phyloP scores from a whole-genome alignment of 2,888 invertebrate species.

The Seira musarum region DNA sequence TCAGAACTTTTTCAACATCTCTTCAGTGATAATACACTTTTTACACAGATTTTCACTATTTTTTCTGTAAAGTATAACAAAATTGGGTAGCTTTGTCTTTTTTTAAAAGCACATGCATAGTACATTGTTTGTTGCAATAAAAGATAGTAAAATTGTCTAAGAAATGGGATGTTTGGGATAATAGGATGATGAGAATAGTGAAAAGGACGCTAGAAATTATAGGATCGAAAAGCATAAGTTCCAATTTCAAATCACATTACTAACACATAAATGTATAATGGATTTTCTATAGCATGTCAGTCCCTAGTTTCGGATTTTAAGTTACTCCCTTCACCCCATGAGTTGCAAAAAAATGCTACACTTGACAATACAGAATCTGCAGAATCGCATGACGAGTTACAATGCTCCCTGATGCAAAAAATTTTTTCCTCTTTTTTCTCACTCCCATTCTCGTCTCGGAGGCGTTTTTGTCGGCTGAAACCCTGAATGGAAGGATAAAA shows the following conservation, averaged over 20 bases:
- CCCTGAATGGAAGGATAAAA: not conserved
- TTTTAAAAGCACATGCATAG: not conserved
- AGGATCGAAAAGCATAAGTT: no score
- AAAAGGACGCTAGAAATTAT: no score
- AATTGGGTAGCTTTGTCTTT: not conserved
- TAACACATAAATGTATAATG: no score
- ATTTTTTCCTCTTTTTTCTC: slow-evolving; percentile 2
- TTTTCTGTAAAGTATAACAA: not conserved
- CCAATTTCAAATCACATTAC: no score
- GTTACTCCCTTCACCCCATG: not conserved
- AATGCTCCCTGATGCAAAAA: not conserved
- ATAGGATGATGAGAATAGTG: no score
- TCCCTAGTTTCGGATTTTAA: not conserved
- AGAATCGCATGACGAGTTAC: no score
- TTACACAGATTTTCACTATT: not conserved
- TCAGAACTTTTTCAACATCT: not conserved
- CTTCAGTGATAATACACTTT: slow-evolving; percentile 1
- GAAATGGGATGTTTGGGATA: no score
- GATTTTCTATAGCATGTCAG: not conserved
- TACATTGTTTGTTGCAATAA: not conserved
- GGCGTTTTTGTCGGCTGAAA: not conserved
- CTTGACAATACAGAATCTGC: no score
- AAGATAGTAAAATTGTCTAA: not conserved
- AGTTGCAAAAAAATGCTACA: not conserved
- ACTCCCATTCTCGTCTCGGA: not conserved